A percentile compares a stretch with the other conserved stretches of the same genome.
Evolutionary conservation across 2,888 invertebrate genomes (phyloP).

Genomic region (Stenoptilia bipunctidactyla): DNA sequence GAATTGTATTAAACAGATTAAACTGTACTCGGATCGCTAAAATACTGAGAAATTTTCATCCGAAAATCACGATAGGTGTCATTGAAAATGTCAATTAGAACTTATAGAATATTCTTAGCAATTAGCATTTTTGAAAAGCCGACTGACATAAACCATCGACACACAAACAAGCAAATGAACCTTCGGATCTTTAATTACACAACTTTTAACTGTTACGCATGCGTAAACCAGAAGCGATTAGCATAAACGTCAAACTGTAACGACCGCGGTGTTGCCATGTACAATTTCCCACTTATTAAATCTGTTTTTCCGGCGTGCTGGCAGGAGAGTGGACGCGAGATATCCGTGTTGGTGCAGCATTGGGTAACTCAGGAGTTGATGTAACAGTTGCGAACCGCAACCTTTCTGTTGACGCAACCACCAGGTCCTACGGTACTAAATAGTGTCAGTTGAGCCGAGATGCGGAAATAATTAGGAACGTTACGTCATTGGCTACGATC

Average conservation of each 20-base stretch:
- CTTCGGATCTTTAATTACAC: too few relatives aligned
- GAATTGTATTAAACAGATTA: too few relatives aligned
- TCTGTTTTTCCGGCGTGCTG: not conserved
- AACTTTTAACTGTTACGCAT: not conserved
- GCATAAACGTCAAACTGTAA: not conserved
- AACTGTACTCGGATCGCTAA: too few relatives aligned
- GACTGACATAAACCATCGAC: too few relatives aligned
- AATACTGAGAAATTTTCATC: too few relatives aligned
- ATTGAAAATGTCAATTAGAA: too few relatives aligned
- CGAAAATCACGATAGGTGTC: too few relatives aligned
- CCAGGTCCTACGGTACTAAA: slow-evolving; percentile 26
- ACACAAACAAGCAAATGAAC: too few relatives aligned
- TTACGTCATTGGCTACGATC: slow-evolving; percentile 24
- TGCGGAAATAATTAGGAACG: slow-evolving; percentile 50
- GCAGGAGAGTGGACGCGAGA: not conserved
- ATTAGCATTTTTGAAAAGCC: too few relatives aligned
- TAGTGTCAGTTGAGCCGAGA: slow-evolving; percentile 41
- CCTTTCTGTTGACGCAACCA: slow-evolving; percentile 60
- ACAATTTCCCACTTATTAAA: not conserved
- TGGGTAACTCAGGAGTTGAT: slow-evolving; percentile 51
- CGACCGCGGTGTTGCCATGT: not conserved
- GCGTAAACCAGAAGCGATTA: not conserved
- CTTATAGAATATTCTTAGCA: too few relatives aligned
- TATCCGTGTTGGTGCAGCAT: slow-evolving; percentile 17
- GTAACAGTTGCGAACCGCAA: slow-evolving; percentile 52